These are phyloP conservation scores for Xiphorhynchus erythropygius DNA, from an alignment of 2,797 vertebrate genomes.

Conservation along the genomic window DNA sequence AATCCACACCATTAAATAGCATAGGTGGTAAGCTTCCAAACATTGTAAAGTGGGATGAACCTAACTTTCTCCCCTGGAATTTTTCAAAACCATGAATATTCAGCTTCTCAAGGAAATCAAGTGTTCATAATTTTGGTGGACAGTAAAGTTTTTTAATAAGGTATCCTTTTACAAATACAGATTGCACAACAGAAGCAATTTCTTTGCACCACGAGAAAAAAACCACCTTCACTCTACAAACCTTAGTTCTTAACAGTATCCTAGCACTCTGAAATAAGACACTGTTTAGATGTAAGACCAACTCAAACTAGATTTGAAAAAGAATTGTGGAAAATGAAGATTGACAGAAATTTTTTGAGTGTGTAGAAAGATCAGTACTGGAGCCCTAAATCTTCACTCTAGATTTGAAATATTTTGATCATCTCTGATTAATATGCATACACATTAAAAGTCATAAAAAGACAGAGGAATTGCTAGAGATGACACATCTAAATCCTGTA, in stretches of 20 bases:
- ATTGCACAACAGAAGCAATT: neutral
- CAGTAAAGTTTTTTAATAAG: neutral
- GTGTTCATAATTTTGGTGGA: neutral
- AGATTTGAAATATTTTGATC: neutral
- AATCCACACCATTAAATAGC: neutral
- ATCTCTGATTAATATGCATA: neutral
- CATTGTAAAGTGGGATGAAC: neutral
- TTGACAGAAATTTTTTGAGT: neutral
- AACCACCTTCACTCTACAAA: neutral
- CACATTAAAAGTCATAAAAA: neutral
- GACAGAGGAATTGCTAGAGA: neutral
- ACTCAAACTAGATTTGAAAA: neutral
- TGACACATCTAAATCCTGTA: neutral
- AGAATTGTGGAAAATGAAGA: neutral
- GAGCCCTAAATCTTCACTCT: neutral
- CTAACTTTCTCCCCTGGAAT: neutral
- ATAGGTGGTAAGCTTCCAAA: neutral
- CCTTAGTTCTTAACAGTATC: neutral
- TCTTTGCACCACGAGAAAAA: neutral
- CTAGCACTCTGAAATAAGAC: neutral
- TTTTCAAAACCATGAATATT: neutral
- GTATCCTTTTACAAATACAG: neutral
- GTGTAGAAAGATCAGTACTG: neutral
- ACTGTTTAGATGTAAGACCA: neutral
- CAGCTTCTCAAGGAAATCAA: neutral